Evolutionary conservation across 2,113 vertebrate genomes (phyloP).

Genomic region (Willisornis vidua): DNA sequence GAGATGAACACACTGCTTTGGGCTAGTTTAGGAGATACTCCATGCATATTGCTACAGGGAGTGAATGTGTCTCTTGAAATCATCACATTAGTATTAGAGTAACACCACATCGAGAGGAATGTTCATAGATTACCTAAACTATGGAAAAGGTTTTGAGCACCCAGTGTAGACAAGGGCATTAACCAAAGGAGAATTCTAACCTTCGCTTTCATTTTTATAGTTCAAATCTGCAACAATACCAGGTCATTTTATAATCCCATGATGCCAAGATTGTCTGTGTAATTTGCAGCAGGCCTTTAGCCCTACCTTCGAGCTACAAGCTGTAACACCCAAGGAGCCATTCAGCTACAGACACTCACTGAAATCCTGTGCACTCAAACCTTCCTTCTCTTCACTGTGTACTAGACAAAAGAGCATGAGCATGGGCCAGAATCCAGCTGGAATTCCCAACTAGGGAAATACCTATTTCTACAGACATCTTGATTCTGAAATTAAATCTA

Average conservation of each 20-base stretch:
- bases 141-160: neutral
- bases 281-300: neutral
- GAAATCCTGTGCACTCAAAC: neutral
- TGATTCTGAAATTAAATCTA: conserved; percentile 2
- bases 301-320: neutral
- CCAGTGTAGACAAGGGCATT: fast-evolving
- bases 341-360: fast-evolving
- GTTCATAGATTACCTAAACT: neutral
- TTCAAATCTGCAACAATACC: neutral
- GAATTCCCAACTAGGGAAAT: neutral
- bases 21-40: neutral
- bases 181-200: neutral
- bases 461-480: neutral
- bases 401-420: neutral
- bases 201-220: neutral
- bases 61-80: neutral
- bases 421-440: neutral
- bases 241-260: neutral
- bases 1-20: neutral
- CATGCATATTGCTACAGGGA: neutral
- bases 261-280: neutral
- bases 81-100: neutral
- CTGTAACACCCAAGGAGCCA: neutral
- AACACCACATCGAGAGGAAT: neutral
- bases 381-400: neutral